phyloP scores from a whole-genome alignment of 2,797 vertebrate species.

The Falco naumanni region DNA sequence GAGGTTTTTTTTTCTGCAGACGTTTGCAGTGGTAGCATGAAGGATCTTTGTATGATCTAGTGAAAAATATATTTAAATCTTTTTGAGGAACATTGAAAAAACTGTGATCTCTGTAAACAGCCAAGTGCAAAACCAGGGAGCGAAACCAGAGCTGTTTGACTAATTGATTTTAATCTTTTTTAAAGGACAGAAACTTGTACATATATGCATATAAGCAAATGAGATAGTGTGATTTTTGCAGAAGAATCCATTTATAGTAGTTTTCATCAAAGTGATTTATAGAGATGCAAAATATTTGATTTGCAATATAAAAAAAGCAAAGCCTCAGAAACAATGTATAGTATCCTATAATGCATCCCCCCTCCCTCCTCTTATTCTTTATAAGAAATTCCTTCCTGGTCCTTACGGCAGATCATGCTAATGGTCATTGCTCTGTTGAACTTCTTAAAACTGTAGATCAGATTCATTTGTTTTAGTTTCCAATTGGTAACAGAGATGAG shows the following conservation, averaged over 20 bases:
- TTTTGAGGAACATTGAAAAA: not conserved
- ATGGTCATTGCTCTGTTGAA: slow-evolving; percentile 8
- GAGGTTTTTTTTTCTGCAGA: not conserved
- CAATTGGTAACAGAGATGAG: not conserved
- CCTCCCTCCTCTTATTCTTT: not conserved
- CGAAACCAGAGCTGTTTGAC: not conserved
- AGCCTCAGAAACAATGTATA: not conserved
- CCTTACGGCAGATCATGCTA: not conserved
- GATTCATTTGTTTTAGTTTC: not conserved
- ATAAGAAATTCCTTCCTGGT: slow-evolving; percentile 5
- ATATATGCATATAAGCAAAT: not conserved
- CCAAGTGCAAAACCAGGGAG: not conserved
- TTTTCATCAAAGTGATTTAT: not conserved
- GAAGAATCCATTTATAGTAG: not conserved
- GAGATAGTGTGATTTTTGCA: not conserved
- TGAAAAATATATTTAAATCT: not conserved
- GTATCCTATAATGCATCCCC: not conserved
- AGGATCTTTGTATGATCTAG: not conserved
- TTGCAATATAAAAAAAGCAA: not conserved
- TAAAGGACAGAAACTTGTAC: not conserved
- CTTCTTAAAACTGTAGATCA: not conserved
- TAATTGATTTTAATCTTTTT: not conserved
- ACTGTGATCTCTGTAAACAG: not conserved
- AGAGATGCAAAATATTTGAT: not conserved
- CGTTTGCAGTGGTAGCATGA: not conserved